Evolutionary conservation across 1,140 invertebrate genomes (phyloP), one percentile per base, ranked within the genome.

Genomic region (Monochamus saltuarius): DNA sequence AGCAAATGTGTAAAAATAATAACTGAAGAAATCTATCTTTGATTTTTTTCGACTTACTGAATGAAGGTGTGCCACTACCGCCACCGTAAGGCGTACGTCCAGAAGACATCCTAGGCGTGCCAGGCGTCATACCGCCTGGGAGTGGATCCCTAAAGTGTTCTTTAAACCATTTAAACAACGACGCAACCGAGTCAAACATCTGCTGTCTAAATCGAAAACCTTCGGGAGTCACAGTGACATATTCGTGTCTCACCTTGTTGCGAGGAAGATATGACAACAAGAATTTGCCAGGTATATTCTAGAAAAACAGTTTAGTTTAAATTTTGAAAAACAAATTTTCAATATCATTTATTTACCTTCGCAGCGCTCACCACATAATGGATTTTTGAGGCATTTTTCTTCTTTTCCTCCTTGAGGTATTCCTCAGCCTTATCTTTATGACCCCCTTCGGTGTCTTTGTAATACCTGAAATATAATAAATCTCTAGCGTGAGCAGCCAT

Each of bases 151-250:
- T 80, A 81, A 96, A 99, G 74, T 99, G 95, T 76, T 96, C 92
- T 74, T 99, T 99, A 76, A 99, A 99, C 95, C 96, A 99, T 51
- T 90, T 86, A 64, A 99, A 85, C 7, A 99, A 73, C 1, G 87
- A 85, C 54, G 86, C 88, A 0, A 99, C 79, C 1, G 89, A 88
- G 55, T 90, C 87, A 76, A 99, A 98, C 69, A 89, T 87, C 73
- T 95, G 89, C 52, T 89, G 84, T 34, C 97, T 81, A 75, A 96
- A 99, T 47, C 89, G 84, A 71, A 96, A 94, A 11, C 97, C 98
- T 61, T 98, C 93, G 0, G 94, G 90, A 7, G 88, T 89, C 0
- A 98, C 87, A 0, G 92, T 91, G 0, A 99, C 83, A 73, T 89
- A 98, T 77, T 99, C 97, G 77, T 98, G 94, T 4, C 88, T 85